Evolutionary conservation across 2,113 vertebrate genomes (phyloP), one percentile per base, ranked within the genome.

Genomic region (Oxyura jamaicensis): DNA sequence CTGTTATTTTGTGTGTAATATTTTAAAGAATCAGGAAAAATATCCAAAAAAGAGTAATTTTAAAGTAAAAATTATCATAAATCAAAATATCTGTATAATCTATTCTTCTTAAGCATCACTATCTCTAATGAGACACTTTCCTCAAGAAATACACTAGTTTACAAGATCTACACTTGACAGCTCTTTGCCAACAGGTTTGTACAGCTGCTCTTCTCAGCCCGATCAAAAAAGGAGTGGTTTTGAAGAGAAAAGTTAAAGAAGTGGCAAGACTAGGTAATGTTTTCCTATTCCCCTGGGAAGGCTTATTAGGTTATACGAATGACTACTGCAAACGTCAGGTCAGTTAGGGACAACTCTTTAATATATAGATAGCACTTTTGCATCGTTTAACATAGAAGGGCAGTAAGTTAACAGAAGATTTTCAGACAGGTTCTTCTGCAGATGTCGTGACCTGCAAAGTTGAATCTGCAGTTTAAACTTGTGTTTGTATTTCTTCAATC

Each of bases 191-290:
- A 83, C n/a, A 69, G 41, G 26, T 83, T 86, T 81, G 63, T 41
- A 53, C 26, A 73, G 85, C 35, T 77, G 10, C 63, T 83, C 20
- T 44, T 80, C 41, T 66, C 52, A 59, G 68, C 5, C 33, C 56
- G 21, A 65, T 21, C 42, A 59, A 81, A 95, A 42, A 42, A 59
- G 55, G 13, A 69, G 15, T 6, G 25, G 7, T 83, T 93, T 60
- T 75, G 20, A 71, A 68, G 33, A 82, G 20, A 93, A 93, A 91
- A 52, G 42, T 20, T 77, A 17, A 82, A 2, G 28, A 93, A 63
- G 29, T 26, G 26, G 41, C 56, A 93, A 72, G 65, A 92, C 39
- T 31, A 69, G 72, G 53, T 80, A 80, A 65, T 16, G 21, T 69
- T 83, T 80, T 44, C 48, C 31, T 63, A 8, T 13, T 75, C 39